Evolutionary conservation across 1,140 invertebrate species (phyloP).

Genomic region (Pachypsylla venusta): DNA sequence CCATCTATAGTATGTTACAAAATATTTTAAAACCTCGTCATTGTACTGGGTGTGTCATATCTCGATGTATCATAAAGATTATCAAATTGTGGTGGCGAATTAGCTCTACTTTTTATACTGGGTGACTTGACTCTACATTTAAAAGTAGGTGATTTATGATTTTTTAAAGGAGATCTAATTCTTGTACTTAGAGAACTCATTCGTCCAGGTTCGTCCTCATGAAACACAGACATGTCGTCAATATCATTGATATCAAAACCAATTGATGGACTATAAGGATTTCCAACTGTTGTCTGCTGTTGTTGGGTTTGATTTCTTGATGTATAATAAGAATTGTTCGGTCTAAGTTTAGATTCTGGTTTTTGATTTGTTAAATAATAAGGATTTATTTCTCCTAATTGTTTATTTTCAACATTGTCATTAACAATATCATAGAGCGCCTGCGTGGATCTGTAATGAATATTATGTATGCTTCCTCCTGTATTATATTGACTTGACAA

Average conservation of each 20-base stretch:
- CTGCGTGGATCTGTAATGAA: slow-evolving; percentile 26
- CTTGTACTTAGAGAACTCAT: not conserved
- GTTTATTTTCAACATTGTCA: not conserved
- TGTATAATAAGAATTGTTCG: not conserved
- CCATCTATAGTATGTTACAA: too few species aligned
- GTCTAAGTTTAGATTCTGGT: not conserved
- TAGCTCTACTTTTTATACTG: not conserved
- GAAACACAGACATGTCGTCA: not conserved
- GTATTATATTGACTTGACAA: slow-evolving; percentile 18
- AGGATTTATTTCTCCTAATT: slow-evolving; percentile 1
- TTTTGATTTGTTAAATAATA: slow-evolving; percentile 6
- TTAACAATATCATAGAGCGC: slow-evolving; percentile 29
- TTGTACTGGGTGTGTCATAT: slow-evolving; percentile 1
- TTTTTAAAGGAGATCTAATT: not conserved
- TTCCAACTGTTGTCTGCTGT: not conserved
- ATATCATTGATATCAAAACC: too few species aligned
- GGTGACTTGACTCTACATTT: not conserved
- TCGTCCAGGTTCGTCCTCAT: not conserved
- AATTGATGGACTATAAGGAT: not conserved
- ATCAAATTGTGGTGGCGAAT: not conserved
- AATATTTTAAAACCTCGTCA: slow-evolving; percentile 5
- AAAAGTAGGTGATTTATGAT: not conserved
- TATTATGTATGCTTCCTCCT: slow-evolving; percentile 21
- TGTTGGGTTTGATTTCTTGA: not conserved
- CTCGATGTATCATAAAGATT: not conserved